Percentiles rank a stretch among this genome's conserved stretches.
Evolutionary conservation across 2,797 vertebrate genomes (phyloP).

Genomic region (Peromyscus eremicus): DNA sequence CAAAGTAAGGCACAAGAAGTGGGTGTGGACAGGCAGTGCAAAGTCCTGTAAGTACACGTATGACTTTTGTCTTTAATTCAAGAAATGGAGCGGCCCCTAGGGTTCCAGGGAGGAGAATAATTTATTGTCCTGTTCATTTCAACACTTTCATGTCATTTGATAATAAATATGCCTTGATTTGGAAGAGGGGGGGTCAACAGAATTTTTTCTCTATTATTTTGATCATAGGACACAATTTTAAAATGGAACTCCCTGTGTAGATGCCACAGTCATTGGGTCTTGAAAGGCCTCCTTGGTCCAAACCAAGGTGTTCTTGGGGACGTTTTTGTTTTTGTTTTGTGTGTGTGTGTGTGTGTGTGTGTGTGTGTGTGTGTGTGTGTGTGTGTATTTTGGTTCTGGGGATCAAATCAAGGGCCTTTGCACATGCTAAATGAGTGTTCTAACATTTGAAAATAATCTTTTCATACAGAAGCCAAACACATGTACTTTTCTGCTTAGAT

Average conservation of each 20-base stretch:
- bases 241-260: background rate
- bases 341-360: background rate
- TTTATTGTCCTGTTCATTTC: background rate
- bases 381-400: background rate
- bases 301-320: background rate
- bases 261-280: background rate
- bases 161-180: background rate
- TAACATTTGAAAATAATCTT: background rate
- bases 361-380: background rate
- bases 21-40: too few relatives aligned
- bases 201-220: background rate
- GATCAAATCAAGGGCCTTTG: background rate
- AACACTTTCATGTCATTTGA: background rate
- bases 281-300: background rate
- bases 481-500: background rate
- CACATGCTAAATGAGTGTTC: background rate
- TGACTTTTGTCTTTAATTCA: background rate
- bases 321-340: background rate
- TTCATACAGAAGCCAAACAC: constrained; percentile 23
- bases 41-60: background rate
- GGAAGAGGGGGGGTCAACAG: background rate
- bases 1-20: background rate
- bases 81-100: background rate
- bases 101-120: background rate
- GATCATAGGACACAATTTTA: background rate